A percentile compares a stretch with the other conserved stretches of the same genome.
Conservation (phyloP, 2,113 vertebrate genomes). For the Hipposideros armiger region DNA sequence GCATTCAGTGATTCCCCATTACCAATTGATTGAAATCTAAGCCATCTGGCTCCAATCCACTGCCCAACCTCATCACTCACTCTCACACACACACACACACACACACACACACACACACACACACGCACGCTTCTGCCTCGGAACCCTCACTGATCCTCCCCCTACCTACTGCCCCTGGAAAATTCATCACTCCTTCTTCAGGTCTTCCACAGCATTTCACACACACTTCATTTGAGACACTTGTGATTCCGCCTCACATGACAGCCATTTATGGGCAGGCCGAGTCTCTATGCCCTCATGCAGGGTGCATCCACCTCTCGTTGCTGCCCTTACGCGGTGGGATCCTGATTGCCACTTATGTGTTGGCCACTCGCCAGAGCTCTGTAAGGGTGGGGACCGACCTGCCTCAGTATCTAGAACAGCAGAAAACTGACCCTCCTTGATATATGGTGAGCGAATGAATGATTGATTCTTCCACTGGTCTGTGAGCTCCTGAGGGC, state of each 20-base stretch:
- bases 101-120: neutral
- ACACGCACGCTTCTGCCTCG: neutral
- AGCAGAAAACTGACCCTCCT: neutral
- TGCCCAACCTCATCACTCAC: neutral
- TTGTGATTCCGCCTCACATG: neutral
- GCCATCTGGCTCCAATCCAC: neutral
- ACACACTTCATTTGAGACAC: neutral
- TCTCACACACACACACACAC: accelerated
- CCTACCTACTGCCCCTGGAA: neutral
- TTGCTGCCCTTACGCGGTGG: neutral
- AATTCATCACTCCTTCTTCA: neutral
- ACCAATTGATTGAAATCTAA: slow-evolving; percentile 51
- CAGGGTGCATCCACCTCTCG: neutral
- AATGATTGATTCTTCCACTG: neutral
- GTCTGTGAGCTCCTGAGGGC: neutral
- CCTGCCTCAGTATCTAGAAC: neutral
- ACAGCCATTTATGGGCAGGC: neutral
- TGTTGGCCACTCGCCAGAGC: neutral
- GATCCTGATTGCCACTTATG: neutral
- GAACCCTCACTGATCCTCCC: neutral
- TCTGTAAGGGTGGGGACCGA: neutral
- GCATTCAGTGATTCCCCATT: slow-evolving; percentile 13
- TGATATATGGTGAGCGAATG: neutral
- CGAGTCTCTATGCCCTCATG: accelerated
- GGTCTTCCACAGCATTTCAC: neutral